Evolutionary conservation across 2,888 invertebrate species (phyloP).

Genomic region (Hypena proboscidalis): DNA sequence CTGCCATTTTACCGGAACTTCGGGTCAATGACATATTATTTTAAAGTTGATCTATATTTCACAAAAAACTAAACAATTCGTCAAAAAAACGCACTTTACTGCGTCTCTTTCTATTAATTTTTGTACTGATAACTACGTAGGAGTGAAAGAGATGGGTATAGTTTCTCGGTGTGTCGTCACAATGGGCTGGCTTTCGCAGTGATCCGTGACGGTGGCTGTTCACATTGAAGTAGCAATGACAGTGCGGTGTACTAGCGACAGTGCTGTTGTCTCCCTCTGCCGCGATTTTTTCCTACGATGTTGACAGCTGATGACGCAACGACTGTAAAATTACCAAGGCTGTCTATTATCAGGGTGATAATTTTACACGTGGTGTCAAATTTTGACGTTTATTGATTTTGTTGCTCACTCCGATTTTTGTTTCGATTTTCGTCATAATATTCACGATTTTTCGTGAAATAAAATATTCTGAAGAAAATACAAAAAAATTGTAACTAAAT

Average conservation of each 20-base stretch:
- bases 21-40: constrained; percentile 78
- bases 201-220: constrained; percentile 79
- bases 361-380: constrained; percentile 48
- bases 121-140: constrained; percentile 12
- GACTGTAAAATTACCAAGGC: constrained; percentile 59
- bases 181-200: constrained; percentile 78
- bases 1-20: constrained; percentile 54
- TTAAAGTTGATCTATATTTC: constrained; percentile 80
- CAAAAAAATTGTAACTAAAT: background rate
- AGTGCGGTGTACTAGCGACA: constrained; percentile 46
- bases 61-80: constrained; percentile 72
- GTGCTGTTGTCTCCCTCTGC: constrained; percentile 62
- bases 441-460: constrained; percentile 2
- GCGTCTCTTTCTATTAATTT: constrained; percentile 51
- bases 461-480: background rate
- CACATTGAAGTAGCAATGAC: constrained; percentile 75
- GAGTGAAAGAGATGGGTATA: constrained; percentile 60
- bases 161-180: constrained; percentile 47
- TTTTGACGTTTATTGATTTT: constrained; percentile 31
- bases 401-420: constrained; percentile 10
- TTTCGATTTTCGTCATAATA: constrained; percentile 6
- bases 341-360: constrained; percentile 51
- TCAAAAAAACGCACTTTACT: constrained; percentile 55
- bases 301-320: constrained; percentile 68
- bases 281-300: constrained; percentile 62